Base-by-base conservation (phyloP, 2,797 vertebrate species). In the Gymnothorax reevesii region DNA sequence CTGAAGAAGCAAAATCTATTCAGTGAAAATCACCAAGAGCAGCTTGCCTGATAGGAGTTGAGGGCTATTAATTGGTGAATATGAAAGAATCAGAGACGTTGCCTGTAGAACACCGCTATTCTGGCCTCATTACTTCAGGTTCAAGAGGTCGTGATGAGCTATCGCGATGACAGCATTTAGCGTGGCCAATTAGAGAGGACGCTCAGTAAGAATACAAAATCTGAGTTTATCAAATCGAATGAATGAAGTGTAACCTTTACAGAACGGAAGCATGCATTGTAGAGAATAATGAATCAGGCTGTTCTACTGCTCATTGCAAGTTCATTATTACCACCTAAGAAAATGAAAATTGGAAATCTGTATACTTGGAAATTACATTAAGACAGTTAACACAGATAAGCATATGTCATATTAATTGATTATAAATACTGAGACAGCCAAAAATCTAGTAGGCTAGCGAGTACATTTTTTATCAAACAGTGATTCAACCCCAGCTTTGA, bases 201-300 rank as follows among this genome's bases (percentile, higher is more conserved):
- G 49, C 77, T 54, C 55, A 54, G 13, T 7, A 22, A 33, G 17
- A 80, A 22, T 52, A 77, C 49, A 55, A 80, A 80, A 75, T 22
- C 52, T 22, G 0, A 54, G 52, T 80, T n/a, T 55, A 55, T 80
- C 22, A 7, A 80, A 55, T 20, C 12, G 7, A 80, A 22, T 55
- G 52, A 55, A 22, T 80, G 52, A 80, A n/a, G 77, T 80, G 77
- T 80, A 20, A 80, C 77, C 49, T 54, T 54, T 80, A n/a, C 49
- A 80, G 52, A 15, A 3, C 7, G 77, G 77, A 80, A 55, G n/a
- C 77, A 55, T 80, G 77, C 20, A 55, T 80, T 80, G 52, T 55
- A 55, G 8, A 80, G 20, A n/a, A 7, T 22, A 80, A n/a, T 80
- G 2, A 80, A 52, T 54, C 17, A 10, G 52, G 49, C 2, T 33